Conservation (phyloP, 1,140 invertebrate genomes). For the Drosophila kepulauana region DNA sequence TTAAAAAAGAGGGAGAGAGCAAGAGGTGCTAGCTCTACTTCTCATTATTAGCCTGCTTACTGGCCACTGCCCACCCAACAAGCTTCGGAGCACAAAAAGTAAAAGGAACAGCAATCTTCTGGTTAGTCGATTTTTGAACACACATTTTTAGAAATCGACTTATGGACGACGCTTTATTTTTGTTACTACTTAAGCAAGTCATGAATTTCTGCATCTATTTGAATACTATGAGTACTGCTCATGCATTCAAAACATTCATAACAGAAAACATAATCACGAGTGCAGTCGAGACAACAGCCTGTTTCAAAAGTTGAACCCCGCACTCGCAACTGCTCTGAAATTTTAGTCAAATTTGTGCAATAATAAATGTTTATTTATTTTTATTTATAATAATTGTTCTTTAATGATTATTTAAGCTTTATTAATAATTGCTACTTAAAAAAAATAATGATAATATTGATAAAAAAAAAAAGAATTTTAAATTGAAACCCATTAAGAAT, state of each 20-base stretch:
- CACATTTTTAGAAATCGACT: constrained; percentile 1
- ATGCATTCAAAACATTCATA: background rate
- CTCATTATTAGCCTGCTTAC: constrained; percentile 14
- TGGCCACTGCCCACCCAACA: constrained; percentile 10
- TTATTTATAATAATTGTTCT: too few species aligned
- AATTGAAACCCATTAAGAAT: too few species aligned
- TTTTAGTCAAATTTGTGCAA: background rate
- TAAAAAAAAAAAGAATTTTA: too few species aligned
- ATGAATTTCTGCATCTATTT: constrained; percentile 11
- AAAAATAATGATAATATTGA: too few species aligned
- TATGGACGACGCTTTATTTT: constrained; percentile 14
- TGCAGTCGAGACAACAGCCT: background rate
- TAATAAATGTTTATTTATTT: background rate
- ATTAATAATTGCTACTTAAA: too few species aligned
- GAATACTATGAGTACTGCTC: constrained; percentile 1
- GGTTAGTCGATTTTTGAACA: constrained; percentile 18
- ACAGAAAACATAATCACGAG: background rate
- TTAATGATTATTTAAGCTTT: too few species aligned
- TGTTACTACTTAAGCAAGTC: constrained; percentile 7
- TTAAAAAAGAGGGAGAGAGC: background rate
- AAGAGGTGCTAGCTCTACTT: background rate
- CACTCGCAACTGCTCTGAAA: background rate
- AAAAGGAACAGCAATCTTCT: background rate
- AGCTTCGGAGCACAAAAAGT: background rate
- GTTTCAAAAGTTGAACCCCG: background rate